Evolutionary conservation across 2,797 vertebrate genomes (phyloP).

Genomic region (Acipenser ruthenus): DNA sequence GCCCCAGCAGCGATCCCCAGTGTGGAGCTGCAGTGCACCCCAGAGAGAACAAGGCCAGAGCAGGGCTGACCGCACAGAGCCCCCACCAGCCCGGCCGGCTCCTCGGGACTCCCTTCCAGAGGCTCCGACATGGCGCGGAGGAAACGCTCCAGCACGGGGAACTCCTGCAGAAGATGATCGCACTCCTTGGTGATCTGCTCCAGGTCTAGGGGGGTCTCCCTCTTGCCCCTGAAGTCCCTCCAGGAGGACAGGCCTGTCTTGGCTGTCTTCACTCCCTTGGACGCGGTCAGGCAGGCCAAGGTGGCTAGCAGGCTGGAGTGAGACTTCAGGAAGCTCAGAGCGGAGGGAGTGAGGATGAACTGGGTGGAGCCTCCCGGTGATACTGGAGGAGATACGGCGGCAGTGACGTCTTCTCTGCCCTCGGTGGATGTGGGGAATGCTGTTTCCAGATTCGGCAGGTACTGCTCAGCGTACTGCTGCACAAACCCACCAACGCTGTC

Average conservation of each 20-base stretch:
- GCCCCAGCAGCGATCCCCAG: constrained; percentile 58
- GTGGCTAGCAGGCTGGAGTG: constrained; percentile 69
- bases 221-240: constrained; percentile 77
- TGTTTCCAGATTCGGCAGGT: constrained; percentile 49
- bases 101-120: constrained; percentile 48
- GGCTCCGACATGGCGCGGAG: constrained; percentile 71
- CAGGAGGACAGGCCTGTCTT: constrained; percentile 70
- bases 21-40: constrained; percentile 61
- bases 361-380: constrained; percentile 41
- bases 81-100: constrained; percentile 38
- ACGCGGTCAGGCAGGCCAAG: constrained; percentile 71
- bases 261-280: constrained; percentile 49
- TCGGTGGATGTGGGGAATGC: constrained; percentile 35
- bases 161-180: constrained; percentile 69
- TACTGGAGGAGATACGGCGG: constrained; percentile 23
- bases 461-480: constrained; percentile 50
- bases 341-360: constrained; percentile 74
- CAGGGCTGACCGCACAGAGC: constrained; percentile 65
- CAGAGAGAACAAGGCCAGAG: constrained; percentile 66
- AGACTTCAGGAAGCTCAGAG: constrained; percentile 81
- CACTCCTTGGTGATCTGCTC: constrained; percentile 80
- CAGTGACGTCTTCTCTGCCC: constrained; percentile 40
- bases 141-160: constrained; percentile 68
- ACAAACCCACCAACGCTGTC: constrained; percentile 53
- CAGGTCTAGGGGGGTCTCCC: constrained; percentile 66